A percentile compares a stretch with the other conserved stretches of the same genome.
These are phyloP conservation scores for Macroglossus sobrinus DNA, from an alignment of 2,113 vertebrate species.

Conservation along the genomic window DNA sequence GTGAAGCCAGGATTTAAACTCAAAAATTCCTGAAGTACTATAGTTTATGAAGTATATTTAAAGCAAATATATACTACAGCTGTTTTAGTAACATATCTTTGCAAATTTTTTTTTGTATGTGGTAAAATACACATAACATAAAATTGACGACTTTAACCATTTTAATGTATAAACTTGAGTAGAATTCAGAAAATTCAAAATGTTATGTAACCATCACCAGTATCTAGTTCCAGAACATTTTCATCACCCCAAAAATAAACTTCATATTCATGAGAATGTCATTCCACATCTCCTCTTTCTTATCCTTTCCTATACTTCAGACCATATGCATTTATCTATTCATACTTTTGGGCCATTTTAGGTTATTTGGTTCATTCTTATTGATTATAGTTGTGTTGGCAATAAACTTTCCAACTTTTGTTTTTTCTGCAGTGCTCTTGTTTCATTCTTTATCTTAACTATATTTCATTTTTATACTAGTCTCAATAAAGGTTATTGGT, in stretches of 20 bases:
- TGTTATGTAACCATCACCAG: neutral
- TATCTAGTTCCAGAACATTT: neutral
- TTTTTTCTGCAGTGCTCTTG: neutral
- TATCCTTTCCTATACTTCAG: neutral
- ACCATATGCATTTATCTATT: neutral
- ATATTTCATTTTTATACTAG: neutral
- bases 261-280: neutral
- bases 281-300: accelerated
- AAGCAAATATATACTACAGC: neutral
- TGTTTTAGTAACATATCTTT: neutral
- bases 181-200: neutral
- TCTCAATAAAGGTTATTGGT: neutral
- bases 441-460: neutral
- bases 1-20: neutral
- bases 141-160: neutral
- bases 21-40: neutral
- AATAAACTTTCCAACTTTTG: neutral
- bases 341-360: neutral
- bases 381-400: neutral
- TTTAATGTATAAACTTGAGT: neutral
- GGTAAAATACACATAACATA: neutral
- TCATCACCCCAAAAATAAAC: neutral
- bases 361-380: neutral
- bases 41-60: neutral
- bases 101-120: neutral